Conservation (phyloP, 2,113 vertebrate species). For the cattle (Bos taurus) region DNA sequence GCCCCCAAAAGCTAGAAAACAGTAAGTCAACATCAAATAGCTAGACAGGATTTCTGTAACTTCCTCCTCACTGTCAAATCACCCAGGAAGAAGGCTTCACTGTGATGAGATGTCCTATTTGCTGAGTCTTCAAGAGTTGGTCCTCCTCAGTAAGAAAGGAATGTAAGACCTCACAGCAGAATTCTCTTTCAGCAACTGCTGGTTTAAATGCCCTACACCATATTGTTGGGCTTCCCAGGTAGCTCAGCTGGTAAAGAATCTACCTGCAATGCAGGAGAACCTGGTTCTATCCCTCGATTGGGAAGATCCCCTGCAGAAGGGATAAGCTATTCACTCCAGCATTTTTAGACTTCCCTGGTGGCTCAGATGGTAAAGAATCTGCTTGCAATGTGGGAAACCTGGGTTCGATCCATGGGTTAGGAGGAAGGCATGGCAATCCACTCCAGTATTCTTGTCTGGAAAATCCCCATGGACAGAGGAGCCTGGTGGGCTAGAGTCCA, state of each 20-base stretch:
- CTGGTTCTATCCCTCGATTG: background rate
- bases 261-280: background rate
- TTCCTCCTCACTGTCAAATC: background rate
- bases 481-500: background rate
- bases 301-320: background rate
- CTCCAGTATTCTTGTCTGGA: background rate
- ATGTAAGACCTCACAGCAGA: background rate
- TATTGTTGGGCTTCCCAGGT: background rate
- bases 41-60: background rate
- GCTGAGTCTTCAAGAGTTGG: background rate
- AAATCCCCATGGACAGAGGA: background rate
- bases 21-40: background rate
- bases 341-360: background rate
- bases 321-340: background rate
- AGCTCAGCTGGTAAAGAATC: background rate
- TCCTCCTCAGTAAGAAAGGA: background rate
- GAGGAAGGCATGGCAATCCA: background rate
- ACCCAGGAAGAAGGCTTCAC: background rate
- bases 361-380: background rate
- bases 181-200: background rate
- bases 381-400: background rate
- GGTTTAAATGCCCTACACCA: background rate
- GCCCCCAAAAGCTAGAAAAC: background rate
- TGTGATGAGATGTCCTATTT: background rate
- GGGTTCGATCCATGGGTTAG: background rate